Conservation (phyloP, 2,113 vertebrate species). For the Percina caprodes region DNA sequence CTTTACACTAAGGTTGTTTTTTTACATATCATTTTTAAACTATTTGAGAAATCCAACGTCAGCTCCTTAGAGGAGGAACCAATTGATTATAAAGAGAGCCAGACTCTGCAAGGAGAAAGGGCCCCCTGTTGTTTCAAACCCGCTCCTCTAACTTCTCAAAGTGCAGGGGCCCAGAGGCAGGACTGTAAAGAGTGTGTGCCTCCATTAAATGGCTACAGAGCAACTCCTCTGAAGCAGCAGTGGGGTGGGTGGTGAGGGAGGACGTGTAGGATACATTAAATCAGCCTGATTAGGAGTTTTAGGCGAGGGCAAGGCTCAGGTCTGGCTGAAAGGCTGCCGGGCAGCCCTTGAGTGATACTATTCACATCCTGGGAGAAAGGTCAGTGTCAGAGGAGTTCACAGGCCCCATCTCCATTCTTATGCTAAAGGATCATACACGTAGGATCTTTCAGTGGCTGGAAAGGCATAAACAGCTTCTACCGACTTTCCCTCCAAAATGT, state of each 20-base stretch:
- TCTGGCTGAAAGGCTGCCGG: constrained; percentile 66
- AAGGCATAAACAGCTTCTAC: constrained; percentile 60
- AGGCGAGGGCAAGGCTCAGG: constrained; percentile 69
- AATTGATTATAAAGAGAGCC: constrained; percentile 71
- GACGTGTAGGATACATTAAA: constrained; percentile 79
- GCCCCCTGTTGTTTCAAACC: constrained; percentile 69
- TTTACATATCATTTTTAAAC: neutral
- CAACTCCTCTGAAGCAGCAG: constrained; percentile 54
- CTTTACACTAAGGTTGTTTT: neutral
- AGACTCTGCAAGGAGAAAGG: constrained; percentile 54
- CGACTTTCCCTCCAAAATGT: constrained; percentile 79
- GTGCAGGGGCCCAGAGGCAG: constrained; percentile 65
- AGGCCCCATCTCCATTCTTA: constrained; percentile 79
- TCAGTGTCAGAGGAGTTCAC: constrained; percentile 80
- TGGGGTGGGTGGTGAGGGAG: constrained; percentile 45
- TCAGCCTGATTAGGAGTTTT: constrained; percentile 78
- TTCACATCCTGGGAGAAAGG: constrained; percentile 76
- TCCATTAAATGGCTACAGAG: constrained; percentile 51
- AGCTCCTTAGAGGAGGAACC: constrained; percentile 59
- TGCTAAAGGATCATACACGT: constrained; percentile 75
- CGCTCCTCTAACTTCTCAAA: constrained; percentile 59
- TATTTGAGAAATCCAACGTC: constrained; percentile 24
- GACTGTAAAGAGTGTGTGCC: constrained; percentile 30
- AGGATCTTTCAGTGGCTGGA: constrained; percentile 52
- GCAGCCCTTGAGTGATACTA: constrained; percentile 74